Evolutionary conservation across 2,888 invertebrate genomes (phyloP).

Genomic region (Sesia apiformis): DNA sequence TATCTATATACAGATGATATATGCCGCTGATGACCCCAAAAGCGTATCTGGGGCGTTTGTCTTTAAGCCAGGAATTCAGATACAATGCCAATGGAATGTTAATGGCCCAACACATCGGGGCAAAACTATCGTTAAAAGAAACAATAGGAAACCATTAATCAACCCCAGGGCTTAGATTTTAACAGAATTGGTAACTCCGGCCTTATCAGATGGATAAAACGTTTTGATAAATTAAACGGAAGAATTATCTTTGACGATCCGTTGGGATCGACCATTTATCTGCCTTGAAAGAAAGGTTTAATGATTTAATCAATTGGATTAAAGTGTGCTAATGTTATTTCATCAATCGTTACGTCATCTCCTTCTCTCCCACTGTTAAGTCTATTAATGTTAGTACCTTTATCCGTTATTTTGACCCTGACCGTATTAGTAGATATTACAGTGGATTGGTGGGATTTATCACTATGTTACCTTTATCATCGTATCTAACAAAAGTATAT

Average conservation of each 20-base stretch:
- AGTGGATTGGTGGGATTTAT: too few relatives aligned
- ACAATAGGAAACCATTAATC: constrained; percentile 9
- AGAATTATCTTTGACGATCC: neutral
- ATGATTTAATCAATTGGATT: too few relatives aligned
- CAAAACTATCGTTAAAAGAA: constrained; percentile 18
- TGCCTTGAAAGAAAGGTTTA: too few relatives aligned
- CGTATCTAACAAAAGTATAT: too few relatives aligned
- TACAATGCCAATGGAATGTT: constrained; percentile 28
- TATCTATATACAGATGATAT: neutral
- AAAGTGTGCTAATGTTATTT: too few relatives aligned
- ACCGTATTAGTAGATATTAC: too few relatives aligned
- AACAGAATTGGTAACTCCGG: neutral
- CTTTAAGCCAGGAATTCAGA: constrained; percentile 23
- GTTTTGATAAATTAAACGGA: neutral
- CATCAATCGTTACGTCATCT: too few relatives aligned
- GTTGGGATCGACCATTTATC: neutral
- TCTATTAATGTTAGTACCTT: too few relatives aligned
- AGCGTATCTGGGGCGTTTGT: constrained; percentile 23
- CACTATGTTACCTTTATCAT: too few relatives aligned
- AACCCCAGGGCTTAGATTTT: neutral
- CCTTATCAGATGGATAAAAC: neutral
- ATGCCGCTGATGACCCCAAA: constrained; percentile 21
- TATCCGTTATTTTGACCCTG: too few relatives aligned
- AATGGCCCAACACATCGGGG: constrained; percentile 24
- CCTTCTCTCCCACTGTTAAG: too few relatives aligned